phyloP scores from a whole-genome alignment of 2,888 invertebrate genomes.

The Drosophila ochracea region DNA sequence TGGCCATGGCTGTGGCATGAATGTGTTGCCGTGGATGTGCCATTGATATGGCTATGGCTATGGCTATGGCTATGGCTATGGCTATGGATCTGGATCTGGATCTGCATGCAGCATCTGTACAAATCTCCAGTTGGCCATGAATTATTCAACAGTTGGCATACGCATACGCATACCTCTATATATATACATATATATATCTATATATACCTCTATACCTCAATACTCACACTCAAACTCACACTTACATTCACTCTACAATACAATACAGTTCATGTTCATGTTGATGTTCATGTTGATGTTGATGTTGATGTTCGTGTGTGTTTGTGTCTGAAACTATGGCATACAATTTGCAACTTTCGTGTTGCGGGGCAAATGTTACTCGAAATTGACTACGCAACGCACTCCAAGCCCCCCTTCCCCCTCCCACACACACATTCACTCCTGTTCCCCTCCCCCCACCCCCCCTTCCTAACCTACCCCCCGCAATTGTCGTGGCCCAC shows the following conservation, averaged over 20 bases:
- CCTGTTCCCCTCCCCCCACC: fast-evolving
- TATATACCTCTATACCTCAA: constrained; percentile 6
- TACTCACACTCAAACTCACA: not conserved
- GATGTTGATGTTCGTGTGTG: constrained; percentile 6
- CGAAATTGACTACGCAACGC: constrained; percentile 54
- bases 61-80: constrained; percentile 1
- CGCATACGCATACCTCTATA: constrained; percentile 15
- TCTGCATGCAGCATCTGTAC: constrained; percentile 66
- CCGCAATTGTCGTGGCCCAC: constrained; percentile 1
- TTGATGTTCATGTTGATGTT: too few species aligned
- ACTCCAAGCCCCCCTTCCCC: not conserved
- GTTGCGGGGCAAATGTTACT: constrained; percentile 42
- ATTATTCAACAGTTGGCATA: constrained; percentile 77
- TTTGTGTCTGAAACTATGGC: constrained; percentile 56
- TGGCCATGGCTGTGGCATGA: not conserved
- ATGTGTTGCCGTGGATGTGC: not conserved
- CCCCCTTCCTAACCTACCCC: not conserved
- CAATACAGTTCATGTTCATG: constrained; percentile 12
- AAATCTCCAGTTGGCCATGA: constrained; percentile 80
- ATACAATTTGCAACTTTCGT: constrained; percentile 76
- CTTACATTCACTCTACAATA: constrained; percentile 5
- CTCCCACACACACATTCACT: constrained; percentile 1
- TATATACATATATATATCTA: not conserved
- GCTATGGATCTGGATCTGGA: constrained; percentile 45
- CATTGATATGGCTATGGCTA: not conserved